phyloP scores from a whole-genome alignment of 2,888 invertebrate genomes.

The Drosophila rellima region DNA sequence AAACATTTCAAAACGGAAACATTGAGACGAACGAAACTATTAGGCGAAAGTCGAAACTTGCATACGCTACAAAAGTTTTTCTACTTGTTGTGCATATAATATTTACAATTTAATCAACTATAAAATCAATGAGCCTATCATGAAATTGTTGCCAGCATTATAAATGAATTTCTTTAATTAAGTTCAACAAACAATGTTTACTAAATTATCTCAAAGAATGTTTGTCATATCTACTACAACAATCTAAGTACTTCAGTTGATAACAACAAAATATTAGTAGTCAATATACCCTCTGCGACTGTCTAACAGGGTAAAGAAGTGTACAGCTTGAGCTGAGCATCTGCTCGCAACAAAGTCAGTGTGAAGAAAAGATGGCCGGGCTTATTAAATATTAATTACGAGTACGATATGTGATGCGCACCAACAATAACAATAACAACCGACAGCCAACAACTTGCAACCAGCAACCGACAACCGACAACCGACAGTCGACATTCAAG shows the following conservation, averaged over 20 bases:
- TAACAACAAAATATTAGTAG: background rate
- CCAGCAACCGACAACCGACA: conserved; percentile 1
- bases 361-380: conserved; percentile 43
- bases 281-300: background rate
- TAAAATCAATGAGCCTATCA: too few species aligned
- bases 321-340: background rate
- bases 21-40: conserved; percentile 24
- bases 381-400: conserved; percentile 83
- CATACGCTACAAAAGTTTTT: conserved; percentile 42
- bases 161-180: too few species aligned
- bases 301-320: background rate
- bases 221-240: background rate
- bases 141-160: too few species aligned
- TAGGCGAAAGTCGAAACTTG: conserved; percentile 26
- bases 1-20: conserved; percentile 48
- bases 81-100: background rate
- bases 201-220: too few species aligned
- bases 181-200: too few species aligned
- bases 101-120: background rate
- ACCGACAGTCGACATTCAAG: conserved; percentile 10
- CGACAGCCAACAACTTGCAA: conserved; percentile 12
- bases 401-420: conserved; percentile 57
- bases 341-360: conserved; percentile 36
- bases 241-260: too few species aligned
- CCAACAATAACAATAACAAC: conserved; percentile 50